Conservation (phyloP, 2,113 vertebrate genomes). For the Pampusana beccarii region DNA sequence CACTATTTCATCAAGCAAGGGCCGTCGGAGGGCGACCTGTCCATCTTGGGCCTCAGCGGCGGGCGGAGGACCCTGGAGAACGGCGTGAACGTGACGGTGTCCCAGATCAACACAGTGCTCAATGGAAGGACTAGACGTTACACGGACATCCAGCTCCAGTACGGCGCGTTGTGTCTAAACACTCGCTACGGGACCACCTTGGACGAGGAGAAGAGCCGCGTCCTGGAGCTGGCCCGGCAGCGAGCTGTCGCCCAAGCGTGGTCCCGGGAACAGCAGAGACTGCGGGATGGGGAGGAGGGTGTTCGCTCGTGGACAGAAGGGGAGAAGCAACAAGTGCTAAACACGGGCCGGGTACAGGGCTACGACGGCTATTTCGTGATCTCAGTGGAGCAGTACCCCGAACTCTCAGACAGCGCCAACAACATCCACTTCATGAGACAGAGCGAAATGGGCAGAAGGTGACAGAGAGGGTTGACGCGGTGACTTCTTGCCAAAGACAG, state of each 20-base stretch:
- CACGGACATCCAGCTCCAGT: conserved; percentile 92
- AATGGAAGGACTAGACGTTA: conserved; percentile 94
- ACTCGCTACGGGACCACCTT: conserved; percentile 91
- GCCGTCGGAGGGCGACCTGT: conserved; percentile 87
- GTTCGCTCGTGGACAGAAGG: conserved; percentile 93
- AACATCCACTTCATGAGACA: conserved; percentile 99
- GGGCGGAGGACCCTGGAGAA: conserved; percentile 93
- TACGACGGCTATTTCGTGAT: conserved; percentile 95
- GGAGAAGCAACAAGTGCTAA: conserved; percentile 93
- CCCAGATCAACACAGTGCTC: conserved; percentile 93
- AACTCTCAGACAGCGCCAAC: conserved; percentile 96
- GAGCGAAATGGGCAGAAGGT: conserved; percentile 99
- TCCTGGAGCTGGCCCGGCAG: conserved; percentile 91
- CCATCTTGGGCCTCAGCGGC: conserved; percentile 92
- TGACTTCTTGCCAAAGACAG: conserved; percentile 99
- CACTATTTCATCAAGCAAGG: conserved; percentile 95
- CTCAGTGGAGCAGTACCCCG: conserved; percentile 95
- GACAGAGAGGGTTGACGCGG: conserved; percentile 84
- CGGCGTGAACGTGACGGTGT: conserved; percentile 94
- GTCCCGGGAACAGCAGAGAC: conserved; percentile 90
- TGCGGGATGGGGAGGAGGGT: conserved; percentile 94
- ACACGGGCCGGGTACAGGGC: conserved; percentile 89
- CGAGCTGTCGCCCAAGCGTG: conserved; percentile 88
- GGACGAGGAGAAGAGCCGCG: conserved; percentile 91
- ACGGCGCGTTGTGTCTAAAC: conserved; percentile 85